phyloP scores from a whole-genome alignment of 2,113 vertebrate genomes.

The Felis chaus region DNA sequence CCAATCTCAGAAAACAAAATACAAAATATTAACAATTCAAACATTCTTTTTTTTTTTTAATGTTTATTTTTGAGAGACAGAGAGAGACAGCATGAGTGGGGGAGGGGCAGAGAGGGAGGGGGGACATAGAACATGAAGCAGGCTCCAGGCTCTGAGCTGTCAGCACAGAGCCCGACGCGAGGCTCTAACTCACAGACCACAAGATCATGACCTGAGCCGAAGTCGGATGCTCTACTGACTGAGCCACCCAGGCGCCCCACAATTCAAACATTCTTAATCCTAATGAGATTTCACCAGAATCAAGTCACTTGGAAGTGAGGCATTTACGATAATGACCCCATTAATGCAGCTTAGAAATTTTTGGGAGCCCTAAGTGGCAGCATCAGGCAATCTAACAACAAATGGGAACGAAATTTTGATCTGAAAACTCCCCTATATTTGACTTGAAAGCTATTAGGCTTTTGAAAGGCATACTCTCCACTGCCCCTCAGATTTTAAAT shows the following conservation, averaged over 20 bases:
- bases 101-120: no score
- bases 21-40: slow-evolving; percentile 89
- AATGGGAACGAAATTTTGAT: slow-evolving; percentile 41
- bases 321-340: not conserved
- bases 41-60: slow-evolving; percentile 74
- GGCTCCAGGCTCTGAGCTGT: no score
- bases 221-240: no score
- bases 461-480: slow-evolving; percentile 19
- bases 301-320: slow-evolving; percentile 51
- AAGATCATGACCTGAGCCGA: no score
- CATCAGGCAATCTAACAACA: not conserved
- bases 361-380: not conserved
- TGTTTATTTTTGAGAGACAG: no score
- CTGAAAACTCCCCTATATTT: slow-evolving; percentile 59
- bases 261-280: slow-evolving; percentile 88
- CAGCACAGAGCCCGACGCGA: no score
- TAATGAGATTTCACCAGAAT: slow-evolving; percentile 82
- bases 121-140: no score
- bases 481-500: slow-evolving; percentile 60
- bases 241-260: slow-evolving; percentile 48
- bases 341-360: slow-evolving; percentile 50
- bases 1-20: slow-evolving; percentile 77
- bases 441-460: slow-evolving; percentile 52
- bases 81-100: no score
- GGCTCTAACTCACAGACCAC: no score